These are phyloP conservation scores for Coelogynopora nodosa DNA, from an alignment of 2,888 invertebrate genomes.

Conservation along the genomic window DNA sequence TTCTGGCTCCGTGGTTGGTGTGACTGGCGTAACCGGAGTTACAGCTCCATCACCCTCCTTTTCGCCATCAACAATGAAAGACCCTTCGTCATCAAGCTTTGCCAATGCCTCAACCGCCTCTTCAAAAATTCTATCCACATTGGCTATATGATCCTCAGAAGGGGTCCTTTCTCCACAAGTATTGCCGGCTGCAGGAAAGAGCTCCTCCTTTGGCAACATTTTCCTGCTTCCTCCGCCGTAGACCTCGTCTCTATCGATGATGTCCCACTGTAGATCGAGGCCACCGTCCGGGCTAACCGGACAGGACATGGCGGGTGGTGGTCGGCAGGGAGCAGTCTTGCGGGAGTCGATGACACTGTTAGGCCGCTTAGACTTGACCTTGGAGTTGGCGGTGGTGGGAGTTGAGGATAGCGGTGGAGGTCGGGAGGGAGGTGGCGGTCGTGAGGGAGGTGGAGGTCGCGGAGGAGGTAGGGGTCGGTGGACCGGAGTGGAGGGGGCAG, in stretches of 20 bases:
- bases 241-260: not conserved
- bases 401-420: too few relatives aligned
- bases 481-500: not conserved
- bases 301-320: not conserved
- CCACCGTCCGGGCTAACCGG: not conserved
- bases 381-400: not conserved
- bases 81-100: not conserved
- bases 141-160: not conserved
- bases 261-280: not conserved
- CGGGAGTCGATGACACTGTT: not conserved
- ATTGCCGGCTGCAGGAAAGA: not conserved
- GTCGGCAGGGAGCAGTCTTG: not conserved
- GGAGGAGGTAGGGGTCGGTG: not conserved
- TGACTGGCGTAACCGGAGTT: not conserved
- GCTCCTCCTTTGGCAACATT: not conserved
- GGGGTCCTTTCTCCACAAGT: not conserved
- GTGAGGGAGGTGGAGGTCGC: not conserved
- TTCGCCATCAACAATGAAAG: not conserved
- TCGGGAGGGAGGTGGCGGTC: not conserved
- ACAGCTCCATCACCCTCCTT: not conserved
- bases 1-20: not conserved
- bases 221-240: not conserved
- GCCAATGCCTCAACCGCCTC: not conserved
- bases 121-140: not conserved
- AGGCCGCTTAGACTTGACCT: not conserved